Evolutionary conservation across 2,797 vertebrate genomes (phyloP).

Genomic region (Danio jaintianensis): DNA sequence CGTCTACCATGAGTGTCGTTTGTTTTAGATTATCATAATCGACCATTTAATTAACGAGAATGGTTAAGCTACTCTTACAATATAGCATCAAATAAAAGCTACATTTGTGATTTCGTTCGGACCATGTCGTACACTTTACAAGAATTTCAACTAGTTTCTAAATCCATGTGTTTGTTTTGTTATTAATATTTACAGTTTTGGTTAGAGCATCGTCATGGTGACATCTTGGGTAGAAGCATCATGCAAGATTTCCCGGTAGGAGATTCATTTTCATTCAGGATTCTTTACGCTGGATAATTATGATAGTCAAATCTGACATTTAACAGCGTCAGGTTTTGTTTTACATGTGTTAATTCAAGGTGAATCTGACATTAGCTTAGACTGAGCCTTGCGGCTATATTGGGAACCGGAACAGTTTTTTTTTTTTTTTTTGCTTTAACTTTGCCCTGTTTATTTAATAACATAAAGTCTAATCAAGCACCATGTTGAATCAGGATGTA

Average conservation of each 20-base stretch:
- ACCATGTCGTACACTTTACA: constrained; percentile 41
- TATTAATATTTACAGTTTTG: constrained; percentile 39
- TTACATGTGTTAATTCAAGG: constrained; percentile 29
- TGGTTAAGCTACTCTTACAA: constrained; percentile 1
- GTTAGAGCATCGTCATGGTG: constrained; percentile 25
- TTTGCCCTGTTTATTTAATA: constrained; percentile 27
- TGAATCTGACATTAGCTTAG: constrained; percentile 35
- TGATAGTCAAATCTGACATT: constrained; percentile 26
- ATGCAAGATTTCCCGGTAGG: constrained; percentile 26
- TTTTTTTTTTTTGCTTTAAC: constrained; percentile 19
- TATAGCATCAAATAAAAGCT: constrained; percentile 18
- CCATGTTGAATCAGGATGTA: constrained; percentile 56
- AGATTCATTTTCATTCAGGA: constrained; percentile 24
- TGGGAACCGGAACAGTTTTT: constrained; percentile 15
- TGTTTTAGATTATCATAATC: background rate
- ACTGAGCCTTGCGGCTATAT: constrained; percentile 35
- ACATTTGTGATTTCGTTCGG: background rate
- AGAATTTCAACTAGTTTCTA: constrained; percentile 28
- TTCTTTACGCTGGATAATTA: constrained; percentile 15
- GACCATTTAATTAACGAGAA: constrained; percentile 1
- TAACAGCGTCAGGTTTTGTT: background rate
- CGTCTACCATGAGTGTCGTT: constrained; percentile 19
- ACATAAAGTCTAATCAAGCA: constrained; percentile 55
- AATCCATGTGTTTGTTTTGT: constrained; percentile 2
- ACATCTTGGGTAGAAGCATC: constrained; percentile 25